Percentiles rank a stretch among this genome's conserved stretches.
Evolutionary conservation across 2,888 invertebrate species (phyloP).

Genomic region (Drosophila aldrichi): DNA sequence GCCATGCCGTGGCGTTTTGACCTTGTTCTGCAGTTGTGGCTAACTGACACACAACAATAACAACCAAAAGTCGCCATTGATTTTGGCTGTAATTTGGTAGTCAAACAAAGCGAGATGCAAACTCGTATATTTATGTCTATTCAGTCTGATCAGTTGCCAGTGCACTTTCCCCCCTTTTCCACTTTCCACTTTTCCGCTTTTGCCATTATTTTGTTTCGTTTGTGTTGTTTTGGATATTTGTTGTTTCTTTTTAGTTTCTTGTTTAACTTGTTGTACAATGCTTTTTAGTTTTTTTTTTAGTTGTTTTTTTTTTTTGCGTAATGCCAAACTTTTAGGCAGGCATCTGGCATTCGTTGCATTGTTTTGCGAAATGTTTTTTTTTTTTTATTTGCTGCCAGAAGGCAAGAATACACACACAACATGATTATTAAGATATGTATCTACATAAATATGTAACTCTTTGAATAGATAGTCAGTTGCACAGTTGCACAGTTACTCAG

Average conservation of each 20-base stretch:
- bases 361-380: slow-evolving; percentile 30
- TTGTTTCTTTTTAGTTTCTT: slow-evolving; percentile 3
- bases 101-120: slow-evolving; percentile 56
- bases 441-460: neutral
- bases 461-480: slow-evolving; percentile 12
- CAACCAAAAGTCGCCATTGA: slow-evolving; percentile 58
- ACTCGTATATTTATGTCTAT: slow-evolving; percentile 60
- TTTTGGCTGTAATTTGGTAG: slow-evolving; percentile 62
- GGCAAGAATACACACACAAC: neutral
- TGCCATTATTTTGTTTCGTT: slow-evolving; percentile 16
- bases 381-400: slow-evolving; percentile 19
- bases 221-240: slow-evolving; percentile 18
- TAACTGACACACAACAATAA: slow-evolving; percentile 24
- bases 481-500: slow-evolving; percentile 5
- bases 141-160: slow-evolving; percentile 31
- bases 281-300: slow-evolving; percentile 20
- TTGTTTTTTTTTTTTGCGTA: too few relatives aligned
- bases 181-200: slow-evolving; percentile 21
- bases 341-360: slow-evolving; percentile 31
- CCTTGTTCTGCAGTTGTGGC: slow-evolving; percentile 47
- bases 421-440: slow-evolving; percentile 10
- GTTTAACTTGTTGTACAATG: slow-evolving; percentile 32
- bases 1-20: slow-evolving; percentile 41
- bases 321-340: slow-evolving; percentile 34
- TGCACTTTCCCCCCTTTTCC: slow-evolving; percentile 28